Percentiles rank a stretch among this genome's conserved stretches.
Conservation (phyloP, 2,113 vertebrate species). For the Tauraco erythrolophus region DNA sequence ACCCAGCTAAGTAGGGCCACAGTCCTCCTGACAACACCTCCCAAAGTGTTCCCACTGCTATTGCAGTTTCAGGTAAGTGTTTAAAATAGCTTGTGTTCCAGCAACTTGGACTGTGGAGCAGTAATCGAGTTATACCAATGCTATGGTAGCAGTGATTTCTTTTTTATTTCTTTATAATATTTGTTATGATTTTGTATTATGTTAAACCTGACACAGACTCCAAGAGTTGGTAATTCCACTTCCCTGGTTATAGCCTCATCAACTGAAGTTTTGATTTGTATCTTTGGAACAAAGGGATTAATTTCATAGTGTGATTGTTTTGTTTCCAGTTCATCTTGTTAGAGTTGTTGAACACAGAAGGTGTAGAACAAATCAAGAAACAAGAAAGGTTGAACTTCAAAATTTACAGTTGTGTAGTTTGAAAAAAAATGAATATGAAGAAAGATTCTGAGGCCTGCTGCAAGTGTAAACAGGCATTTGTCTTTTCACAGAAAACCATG, state of each 20-base stretch:
- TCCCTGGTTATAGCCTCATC: not conserved
- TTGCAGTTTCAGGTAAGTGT: not conserved
- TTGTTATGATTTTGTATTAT: not conserved
- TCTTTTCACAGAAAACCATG: not conserved
- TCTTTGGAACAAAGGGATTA: slow-evolving; percentile 18
- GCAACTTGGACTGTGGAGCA: not conserved
- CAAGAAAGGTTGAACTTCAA: not conserved
- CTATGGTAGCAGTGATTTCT: not conserved
- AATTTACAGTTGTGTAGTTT: not conserved
- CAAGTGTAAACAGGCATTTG: not conserved
- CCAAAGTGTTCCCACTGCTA: not conserved
- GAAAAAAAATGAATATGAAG: not conserved
- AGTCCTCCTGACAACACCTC: not conserved
- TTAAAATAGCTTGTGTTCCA: not conserved
- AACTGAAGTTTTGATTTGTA: not conserved
- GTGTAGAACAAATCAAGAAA: not conserved
- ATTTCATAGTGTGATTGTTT: not conserved
- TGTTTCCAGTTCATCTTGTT: not conserved
- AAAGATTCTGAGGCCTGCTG: not conserved
- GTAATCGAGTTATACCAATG: not conserved
- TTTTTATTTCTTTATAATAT: not conserved
- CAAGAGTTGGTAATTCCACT: not conserved
- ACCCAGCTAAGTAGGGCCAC: not conserved
- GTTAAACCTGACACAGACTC: not conserved
- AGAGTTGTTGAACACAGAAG: not conserved